These are phyloP conservation scores for Meta bourneti DNA, from an alignment of 2,888 invertebrate genomes.

Conservation along the genomic window DNA sequence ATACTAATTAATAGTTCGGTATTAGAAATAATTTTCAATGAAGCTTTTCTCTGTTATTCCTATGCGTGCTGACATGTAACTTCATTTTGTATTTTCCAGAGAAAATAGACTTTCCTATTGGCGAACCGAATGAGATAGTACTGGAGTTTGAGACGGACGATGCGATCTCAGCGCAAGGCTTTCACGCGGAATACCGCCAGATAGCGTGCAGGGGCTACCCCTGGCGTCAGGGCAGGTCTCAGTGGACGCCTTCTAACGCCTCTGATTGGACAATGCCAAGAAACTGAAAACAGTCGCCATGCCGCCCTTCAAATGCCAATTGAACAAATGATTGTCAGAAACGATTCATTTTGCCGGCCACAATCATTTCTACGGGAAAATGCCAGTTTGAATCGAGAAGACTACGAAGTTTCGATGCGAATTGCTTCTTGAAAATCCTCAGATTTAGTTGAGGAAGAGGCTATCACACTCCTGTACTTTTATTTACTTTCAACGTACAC, in stretches of 20 bases:
- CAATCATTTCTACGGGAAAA: too few relatives aligned
- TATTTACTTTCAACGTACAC: too few relatives aligned
- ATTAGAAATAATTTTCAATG: too few relatives aligned
- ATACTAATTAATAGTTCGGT: too few relatives aligned
- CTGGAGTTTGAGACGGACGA: conserved; percentile 77
- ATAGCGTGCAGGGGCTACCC: conserved; percentile 73
- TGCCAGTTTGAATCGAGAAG: too few relatives aligned
- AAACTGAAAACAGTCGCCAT: background rate
- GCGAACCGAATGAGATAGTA: conserved; percentile 73
- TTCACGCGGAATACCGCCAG: conserved; percentile 77
- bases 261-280: conserved; percentile 50
- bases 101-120: conserved; percentile 67
- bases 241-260: conserved; percentile 50
- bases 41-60: too few relatives aligned
- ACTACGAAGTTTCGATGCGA: too few relatives aligned
- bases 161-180: conserved; percentile 77
- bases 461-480: too few relatives aligned
- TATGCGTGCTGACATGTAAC: too few relatives aligned
- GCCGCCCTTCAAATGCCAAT: too few relatives aligned
- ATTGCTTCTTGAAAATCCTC: too few relatives aligned
- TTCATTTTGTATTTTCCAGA: conserved; percentile 28
- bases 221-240: conserved; percentile 62
- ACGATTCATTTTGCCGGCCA: background rate
- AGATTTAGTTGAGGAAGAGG: too few relatives aligned
- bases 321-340: background rate